phyloP scores from a whole-genome alignment of 1,140 invertebrate species.

The Akabosia matsudoensis region DNA sequence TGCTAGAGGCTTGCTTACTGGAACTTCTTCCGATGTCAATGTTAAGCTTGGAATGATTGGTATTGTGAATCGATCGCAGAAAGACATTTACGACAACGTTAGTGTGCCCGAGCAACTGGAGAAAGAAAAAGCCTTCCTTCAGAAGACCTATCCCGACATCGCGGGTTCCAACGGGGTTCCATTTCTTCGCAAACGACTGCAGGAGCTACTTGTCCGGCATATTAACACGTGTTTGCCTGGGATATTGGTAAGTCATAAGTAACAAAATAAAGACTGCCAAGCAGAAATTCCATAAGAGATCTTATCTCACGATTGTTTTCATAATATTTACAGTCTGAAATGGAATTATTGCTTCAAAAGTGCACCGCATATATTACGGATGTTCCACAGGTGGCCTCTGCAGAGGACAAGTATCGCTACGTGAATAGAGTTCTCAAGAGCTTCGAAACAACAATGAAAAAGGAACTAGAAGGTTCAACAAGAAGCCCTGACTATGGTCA shows the following conservation, averaged over 20 bases:
- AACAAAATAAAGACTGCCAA: too few species aligned
- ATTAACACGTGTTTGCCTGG: slow-evolving; percentile 94
- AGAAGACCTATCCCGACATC: background rate
- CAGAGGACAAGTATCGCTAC: background rate
- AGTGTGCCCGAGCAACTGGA: background rate
- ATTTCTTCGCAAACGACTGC: slow-evolving; percentile 57
- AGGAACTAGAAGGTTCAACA: background rate
- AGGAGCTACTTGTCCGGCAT: slow-evolving; percentile 96
- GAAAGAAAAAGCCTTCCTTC: background rate
- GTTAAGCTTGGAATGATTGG: slow-evolving; percentile 98
- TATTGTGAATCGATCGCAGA: slow-evolving; percentile 62
- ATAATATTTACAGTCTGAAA: background rate
- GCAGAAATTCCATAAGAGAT: too few species aligned
- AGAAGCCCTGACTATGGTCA: background rate
- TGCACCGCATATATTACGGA: background rate
- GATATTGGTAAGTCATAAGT: background rate
- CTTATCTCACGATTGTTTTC: too few species aligned
- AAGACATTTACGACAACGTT: background rate
- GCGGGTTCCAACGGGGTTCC: background rate
- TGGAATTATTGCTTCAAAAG: background rate
- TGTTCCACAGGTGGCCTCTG: background rate
- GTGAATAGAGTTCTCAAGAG: background rate
- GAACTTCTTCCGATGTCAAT: slow-evolving; percentile 81
- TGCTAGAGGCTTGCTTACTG: slow-evolving; percentile 96
- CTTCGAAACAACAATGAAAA: background rate